Conservation (phyloP, 2,888 invertebrate genomes). For the Oegoconia quadripuncta region DNA sequence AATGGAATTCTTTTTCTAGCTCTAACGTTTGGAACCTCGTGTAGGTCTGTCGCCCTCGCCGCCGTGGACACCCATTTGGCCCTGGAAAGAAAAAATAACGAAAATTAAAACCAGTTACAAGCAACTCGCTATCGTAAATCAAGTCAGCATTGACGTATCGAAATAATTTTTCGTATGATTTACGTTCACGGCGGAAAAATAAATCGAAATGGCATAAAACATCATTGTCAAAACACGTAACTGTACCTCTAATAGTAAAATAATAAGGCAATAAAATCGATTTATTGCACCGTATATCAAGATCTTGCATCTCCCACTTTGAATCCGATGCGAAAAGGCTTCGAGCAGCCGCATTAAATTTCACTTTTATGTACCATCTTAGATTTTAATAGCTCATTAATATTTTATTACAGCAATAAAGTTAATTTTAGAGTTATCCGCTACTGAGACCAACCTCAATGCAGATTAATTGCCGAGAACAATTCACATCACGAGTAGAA, state of each 20-base stretch:
- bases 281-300: constrained; percentile 69
- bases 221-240: constrained; percentile 15
- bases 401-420: constrained; percentile 71
- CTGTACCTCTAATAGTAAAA: constrained; percentile 10
- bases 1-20: constrained; percentile 98
- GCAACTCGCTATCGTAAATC: background rate
- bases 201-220: constrained; percentile 13
- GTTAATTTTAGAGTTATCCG: constrained; percentile 73
- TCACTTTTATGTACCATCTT: constrained; percentile 75
- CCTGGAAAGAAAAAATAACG: constrained; percentile 82
- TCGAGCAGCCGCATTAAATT: constrained; percentile 67
- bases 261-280: constrained; percentile 45
- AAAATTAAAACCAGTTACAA: background rate
- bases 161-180: background rate
- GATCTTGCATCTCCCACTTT: constrained; percentile 46
- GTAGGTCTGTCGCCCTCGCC: constrained; percentile 97
- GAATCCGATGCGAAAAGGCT: constrained; percentile 52
- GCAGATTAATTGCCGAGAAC: constrained; percentile 48
- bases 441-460: constrained; percentile 64
- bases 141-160: background rate
- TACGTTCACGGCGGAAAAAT: background rate
- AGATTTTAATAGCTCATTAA: constrained; percentile 76
- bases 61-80: constrained; percentile 96
- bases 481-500: no score
- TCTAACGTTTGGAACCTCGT: constrained; percentile 98